Percentiles rank a stretch among this genome's conserved stretches.
phyloP scores from a whole-genome alignment of 2,888 invertebrate species.

The Bhutanitis thaidina region DNA sequence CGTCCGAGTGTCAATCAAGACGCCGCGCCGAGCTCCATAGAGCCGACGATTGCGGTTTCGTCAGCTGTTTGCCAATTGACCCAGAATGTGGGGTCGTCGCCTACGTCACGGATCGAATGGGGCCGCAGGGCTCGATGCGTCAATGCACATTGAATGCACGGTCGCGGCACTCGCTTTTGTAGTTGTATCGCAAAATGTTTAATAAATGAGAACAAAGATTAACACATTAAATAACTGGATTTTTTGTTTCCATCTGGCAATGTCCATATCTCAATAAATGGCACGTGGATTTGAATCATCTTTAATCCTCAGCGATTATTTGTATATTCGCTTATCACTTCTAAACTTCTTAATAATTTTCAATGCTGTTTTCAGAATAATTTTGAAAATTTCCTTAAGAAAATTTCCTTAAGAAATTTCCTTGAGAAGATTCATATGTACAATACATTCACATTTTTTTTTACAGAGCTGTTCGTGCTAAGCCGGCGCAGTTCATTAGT shows the following conservation, averaged over 20 bases:
- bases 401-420: no score
- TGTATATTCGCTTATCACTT: no score
- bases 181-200: no score
- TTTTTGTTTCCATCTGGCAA: neutral
- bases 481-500: no score
- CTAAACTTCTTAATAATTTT: no score
- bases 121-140: conserved; percentile 41
- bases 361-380: no score
- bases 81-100: conserved; percentile 57
- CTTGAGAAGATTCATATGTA: no score
- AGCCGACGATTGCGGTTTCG: conserved; percentile 38
- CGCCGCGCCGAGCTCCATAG: conserved; percentile 21
- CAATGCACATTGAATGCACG: conserved; percentile 24
- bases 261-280: neutral
- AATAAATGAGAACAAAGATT: no score
- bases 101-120: conserved; percentile 28
- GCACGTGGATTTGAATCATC: conserved; percentile 7
- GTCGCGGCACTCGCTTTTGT: conserved; percentile 19
- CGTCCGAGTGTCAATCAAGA: conserved; percentile 17
- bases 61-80: conserved; percentile 49
- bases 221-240: neutral
- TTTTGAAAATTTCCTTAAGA: no score
- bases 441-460: no score
- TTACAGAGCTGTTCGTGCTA: no score
- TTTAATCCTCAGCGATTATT: no score